Conservation (phyloP, 2,797 vertebrate species). For the Galago senegalensis region DNA sequence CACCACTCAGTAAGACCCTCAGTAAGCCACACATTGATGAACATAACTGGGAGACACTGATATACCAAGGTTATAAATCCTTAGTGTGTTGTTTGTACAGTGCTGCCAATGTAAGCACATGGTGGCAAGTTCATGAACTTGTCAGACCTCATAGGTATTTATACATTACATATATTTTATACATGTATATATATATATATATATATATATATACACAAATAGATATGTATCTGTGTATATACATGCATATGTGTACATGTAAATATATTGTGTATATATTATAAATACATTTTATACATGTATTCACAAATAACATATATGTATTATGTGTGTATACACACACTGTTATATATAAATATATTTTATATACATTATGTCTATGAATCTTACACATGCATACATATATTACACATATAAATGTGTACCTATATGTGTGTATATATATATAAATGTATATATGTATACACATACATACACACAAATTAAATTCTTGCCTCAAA, state of each 20-base stretch:
- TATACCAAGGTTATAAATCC: no score
- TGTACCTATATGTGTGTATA: background rate
- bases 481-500: slow-evolving; percentile 7
- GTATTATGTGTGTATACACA: background rate
- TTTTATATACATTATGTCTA: background rate
- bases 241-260: background rate
- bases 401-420: no score
- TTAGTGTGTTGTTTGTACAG: no score
- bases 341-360: background rate
- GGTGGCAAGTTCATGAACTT: no score
- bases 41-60: no score
- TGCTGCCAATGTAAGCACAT: no score
- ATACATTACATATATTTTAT: background rate
- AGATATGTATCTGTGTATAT: background rate
- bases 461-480: background rate
- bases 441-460: background rate
- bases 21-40: no score
- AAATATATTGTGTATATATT: background rate
- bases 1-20: no score
- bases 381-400: no score
- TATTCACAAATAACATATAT: background rate
- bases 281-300: background rate
- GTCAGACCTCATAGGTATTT: no score
- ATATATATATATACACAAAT: background rate
- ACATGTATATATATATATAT: background rate